phyloP scores from a whole-genome alignment of 2,888 invertebrate genomes.

The Myopa tessellatipennis region DNA sequence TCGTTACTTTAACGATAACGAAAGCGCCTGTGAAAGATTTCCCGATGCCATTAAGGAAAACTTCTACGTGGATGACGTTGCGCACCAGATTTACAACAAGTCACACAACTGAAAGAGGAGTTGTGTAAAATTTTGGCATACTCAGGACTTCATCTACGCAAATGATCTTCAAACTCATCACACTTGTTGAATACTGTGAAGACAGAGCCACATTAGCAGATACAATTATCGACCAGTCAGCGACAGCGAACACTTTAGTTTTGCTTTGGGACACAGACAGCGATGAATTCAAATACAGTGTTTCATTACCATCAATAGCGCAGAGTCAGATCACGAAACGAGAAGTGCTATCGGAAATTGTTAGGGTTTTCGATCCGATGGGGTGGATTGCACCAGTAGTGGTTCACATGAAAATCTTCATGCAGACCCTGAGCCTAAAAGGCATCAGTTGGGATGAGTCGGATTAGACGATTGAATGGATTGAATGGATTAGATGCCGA shows the following conservation, averaged over 20 bases:
- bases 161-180: constrained; percentile 33
- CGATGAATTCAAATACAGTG: constrained; percentile 4
- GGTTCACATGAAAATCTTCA: constrained; percentile 36
- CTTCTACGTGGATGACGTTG: constrained; percentile 18
- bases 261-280: constrained; percentile 14
- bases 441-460: constrained; percentile 36
- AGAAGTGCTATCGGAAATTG: constrained; percentile 40
- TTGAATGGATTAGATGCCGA: background rate
- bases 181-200: background rate
- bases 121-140: background rate
- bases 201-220: background rate
- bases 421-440: constrained; percentile 42
- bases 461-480: background rate
- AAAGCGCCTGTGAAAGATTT: no score
- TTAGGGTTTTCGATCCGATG: constrained; percentile 24
- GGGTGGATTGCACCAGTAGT: constrained; percentile 15
- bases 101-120: background rate
- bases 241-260: constrained; percentile 4
- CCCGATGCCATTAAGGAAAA: background rate
- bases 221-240: no score
- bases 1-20: no score
- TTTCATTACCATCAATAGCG: background rate
- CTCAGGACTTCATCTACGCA: constrained; percentile 8
- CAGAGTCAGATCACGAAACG: constrained; percentile 37
- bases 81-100: constrained; percentile 2